A percentile compares a stretch with the other conserved stretches of the same genome.
Evolutionary conservation across 2,113 vertebrate species (phyloP).

Genomic region (Oreochromis spilurus): DNA sequence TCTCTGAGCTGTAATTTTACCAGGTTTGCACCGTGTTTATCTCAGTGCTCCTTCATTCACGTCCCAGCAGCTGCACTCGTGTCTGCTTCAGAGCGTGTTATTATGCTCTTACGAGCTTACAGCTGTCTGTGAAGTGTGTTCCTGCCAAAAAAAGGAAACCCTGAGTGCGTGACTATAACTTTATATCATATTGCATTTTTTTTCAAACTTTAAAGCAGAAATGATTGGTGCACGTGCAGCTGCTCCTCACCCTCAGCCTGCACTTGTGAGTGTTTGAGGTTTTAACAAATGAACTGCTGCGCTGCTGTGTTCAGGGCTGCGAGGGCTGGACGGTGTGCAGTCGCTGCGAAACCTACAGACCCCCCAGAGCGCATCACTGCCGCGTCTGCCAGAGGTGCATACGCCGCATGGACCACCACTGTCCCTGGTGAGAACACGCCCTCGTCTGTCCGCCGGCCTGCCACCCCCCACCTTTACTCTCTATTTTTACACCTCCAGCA

Average conservation of each 20-base stretch:
- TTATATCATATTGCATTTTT: neutral
- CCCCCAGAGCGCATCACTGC: conserved; percentile 83
- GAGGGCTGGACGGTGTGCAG: conserved; percentile 83
- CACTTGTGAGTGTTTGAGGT: neutral
- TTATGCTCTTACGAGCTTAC: neutral
- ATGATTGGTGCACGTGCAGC: fast-evolving
- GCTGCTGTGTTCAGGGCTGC: conserved; percentile 59
- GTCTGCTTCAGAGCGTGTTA: neutral
- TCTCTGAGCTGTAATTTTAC: neutral
- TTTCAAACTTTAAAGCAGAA: neutral
- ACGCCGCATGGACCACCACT: conserved; percentile 84
- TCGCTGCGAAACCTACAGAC: conserved; percentile 81
- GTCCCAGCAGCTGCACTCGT: neutral
- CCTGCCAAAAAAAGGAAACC: neutral
- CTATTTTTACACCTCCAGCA: neutral
- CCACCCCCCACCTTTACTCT: neutral
- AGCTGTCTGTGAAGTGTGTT: neutral
- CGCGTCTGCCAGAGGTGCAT: conserved; percentile 81
- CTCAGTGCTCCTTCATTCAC: neutral
- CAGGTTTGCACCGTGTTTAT: neutral
- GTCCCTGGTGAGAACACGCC: conserved; percentile 72
- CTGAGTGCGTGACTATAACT: neutral
- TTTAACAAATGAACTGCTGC: neutral
- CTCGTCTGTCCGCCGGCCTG: neutral
- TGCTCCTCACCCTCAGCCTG: neutral